Evolutionary conservation across 2,113 vertebrate species (phyloP).

Genomic region (Muntiacus reevesi): DNA sequence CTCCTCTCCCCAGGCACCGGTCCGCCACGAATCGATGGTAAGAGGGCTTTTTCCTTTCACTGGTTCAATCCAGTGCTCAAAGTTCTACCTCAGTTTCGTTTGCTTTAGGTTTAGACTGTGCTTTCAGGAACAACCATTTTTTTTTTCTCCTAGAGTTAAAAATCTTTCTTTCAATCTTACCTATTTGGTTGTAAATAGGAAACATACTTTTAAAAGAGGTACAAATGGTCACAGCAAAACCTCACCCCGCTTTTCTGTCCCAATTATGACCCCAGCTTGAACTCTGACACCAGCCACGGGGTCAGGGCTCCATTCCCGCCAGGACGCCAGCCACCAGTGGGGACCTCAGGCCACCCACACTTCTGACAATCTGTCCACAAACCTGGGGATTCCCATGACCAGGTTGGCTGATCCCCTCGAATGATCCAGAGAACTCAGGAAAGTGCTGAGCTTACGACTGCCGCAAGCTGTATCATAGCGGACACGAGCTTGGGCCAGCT

Average conservation of each 20-base stretch:
- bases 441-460: background rate
- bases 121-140: background rate
- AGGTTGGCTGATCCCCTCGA: background rate
- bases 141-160: background rate
- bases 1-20: background rate
- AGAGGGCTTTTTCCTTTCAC: background rate
- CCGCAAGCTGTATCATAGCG: background rate
- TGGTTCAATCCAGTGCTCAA: background rate
- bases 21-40: fast-evolving
- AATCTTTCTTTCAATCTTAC: background rate
- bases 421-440: background rate
- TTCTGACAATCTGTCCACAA: background rate
- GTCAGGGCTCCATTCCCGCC: background rate
- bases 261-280: background rate
- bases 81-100: background rate
- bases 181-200: background rate
- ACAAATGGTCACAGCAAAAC: background rate
- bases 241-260: background rate
- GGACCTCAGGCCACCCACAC: background rate
- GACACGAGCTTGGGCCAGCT: background rate
- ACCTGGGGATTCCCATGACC: background rate
- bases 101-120: background rate
- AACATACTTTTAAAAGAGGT: background rate
- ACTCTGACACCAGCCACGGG: background rate
- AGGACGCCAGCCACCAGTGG: too few relatives aligned